A percentile compares a stretch with the other conserved stretches of the same genome.
Conservation (phyloP, 2,797 vertebrate species). For the Arnoldichthys spilopterus region DNA sequence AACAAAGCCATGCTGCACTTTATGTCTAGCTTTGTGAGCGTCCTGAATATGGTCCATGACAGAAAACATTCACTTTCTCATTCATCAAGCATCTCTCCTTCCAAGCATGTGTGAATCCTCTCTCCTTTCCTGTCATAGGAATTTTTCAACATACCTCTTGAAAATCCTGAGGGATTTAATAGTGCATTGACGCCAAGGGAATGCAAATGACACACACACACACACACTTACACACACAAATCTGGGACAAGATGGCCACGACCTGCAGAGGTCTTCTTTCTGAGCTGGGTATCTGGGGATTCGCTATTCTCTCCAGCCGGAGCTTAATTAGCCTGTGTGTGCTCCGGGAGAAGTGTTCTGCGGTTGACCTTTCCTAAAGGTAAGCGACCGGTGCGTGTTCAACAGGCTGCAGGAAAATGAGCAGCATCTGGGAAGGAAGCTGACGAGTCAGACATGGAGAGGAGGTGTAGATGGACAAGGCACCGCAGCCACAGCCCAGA, state of each 20-base stretch:
- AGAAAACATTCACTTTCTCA: slow-evolving; percentile 54
- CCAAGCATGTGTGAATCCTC: slow-evolving; percentile 34
- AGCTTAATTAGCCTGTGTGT: slow-evolving; percentile 74
- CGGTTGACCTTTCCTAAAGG: slow-evolving; percentile 78
- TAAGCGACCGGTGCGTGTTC: slow-evolving; percentile 70
- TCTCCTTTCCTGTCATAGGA: slow-evolving; percentile 56
- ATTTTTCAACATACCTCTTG: slow-evolving; percentile 46
- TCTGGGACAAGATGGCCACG: slow-evolving; percentile 66
- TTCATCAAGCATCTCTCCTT: slow-evolving; percentile 51
- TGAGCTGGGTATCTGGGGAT: slow-evolving; percentile 62
- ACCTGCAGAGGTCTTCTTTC: slow-evolving; percentile 61
- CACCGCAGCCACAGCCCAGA: slow-evolving; percentile 21
- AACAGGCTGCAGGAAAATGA: slow-evolving; percentile 70
- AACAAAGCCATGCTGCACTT: slow-evolving; percentile 16
- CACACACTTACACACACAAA: slow-evolving; percentile 53
- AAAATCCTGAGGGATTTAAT: slow-evolving; percentile 52
- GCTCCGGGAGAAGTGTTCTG: slow-evolving; percentile 71
- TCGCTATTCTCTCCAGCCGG: slow-evolving; percentile 60
- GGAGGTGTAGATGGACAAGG: slow-evolving; percentile 27
- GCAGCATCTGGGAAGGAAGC: slow-evolving; percentile 56
- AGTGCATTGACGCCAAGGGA: slow-evolving; percentile 52
- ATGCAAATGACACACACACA: slow-evolving; percentile 63
- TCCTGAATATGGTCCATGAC: slow-evolving; percentile 46
- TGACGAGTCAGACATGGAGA: slow-evolving; percentile 51
- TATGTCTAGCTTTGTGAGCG: slow-evolving; percentile 29